Percentiles rank a stretch among this genome's conserved stretches.
phyloP scores from a whole-genome alignment of 2,888 invertebrate species.

The Eilema griseolum region DNA sequence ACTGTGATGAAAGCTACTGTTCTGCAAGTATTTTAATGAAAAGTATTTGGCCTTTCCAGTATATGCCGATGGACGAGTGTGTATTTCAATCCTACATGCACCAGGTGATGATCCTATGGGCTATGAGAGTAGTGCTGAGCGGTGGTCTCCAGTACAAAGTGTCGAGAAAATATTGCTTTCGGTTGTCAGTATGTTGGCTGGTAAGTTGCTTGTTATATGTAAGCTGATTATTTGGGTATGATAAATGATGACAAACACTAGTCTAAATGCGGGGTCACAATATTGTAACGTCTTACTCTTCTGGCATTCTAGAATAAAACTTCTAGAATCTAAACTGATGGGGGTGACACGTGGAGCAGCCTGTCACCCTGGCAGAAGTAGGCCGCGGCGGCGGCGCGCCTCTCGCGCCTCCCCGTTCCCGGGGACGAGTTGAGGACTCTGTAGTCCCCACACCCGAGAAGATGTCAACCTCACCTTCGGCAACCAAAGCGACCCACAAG shows the following conservation, averaged over 20 bases:
- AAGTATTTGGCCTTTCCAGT: conserved; percentile 75
- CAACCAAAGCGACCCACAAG: no score
- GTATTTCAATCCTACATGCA: conserved; percentile 99
- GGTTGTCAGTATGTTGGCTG: conserved; percentile 98
- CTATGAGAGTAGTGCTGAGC: conserved; percentile 99
- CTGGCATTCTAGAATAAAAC: not conserved
- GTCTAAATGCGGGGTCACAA: no score
- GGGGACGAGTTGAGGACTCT: no score
- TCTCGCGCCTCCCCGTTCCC: no score
- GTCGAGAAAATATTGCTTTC: conserved; percentile 99
- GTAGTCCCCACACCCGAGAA: no score
- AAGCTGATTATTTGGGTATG: no score
- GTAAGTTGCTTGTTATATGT: conserved; percentile 47
- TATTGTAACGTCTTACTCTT: not conserved
- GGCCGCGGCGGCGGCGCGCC: no score
- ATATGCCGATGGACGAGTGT: conserved; percentile 98
- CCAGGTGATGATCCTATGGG: conserved; percentile 99
- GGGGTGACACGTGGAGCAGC: no score
- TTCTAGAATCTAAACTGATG: no score
- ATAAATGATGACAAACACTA: not conserved
- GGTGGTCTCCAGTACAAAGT: conserved; percentile 99
- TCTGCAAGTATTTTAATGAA: not conserved
- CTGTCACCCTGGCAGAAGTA: no score
- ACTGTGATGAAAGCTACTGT: no score
- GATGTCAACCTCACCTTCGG: no score